Conservation (phyloP, 2,888 invertebrate species). For the Rhynchonema sp. region DNA sequence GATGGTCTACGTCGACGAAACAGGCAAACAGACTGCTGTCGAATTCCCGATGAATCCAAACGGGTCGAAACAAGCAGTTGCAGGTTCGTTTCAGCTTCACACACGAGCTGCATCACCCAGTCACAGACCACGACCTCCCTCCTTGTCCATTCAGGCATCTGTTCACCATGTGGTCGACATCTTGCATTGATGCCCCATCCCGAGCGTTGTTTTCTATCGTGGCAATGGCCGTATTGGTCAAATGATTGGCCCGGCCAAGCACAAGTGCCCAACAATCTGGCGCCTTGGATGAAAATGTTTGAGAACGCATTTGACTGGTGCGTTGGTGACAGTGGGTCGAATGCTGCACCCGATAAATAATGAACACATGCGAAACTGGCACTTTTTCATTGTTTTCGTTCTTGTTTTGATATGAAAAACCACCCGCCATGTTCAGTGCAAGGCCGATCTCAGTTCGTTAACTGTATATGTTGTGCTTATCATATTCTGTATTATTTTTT, state of each 20-base stretch:
- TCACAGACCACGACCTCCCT: too few relatives aligned
- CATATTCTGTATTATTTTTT: too few relatives aligned
- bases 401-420: too few relatives aligned
- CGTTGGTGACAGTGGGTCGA: background rate
- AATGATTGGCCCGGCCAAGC: slow-evolving; percentile 4
- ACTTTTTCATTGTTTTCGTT: too few relatives aligned
- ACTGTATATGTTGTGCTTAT: too few relatives aligned
- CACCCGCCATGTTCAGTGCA: too few relatives aligned
- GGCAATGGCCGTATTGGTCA: slow-evolving; percentile 57
- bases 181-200: slow-evolving; percentile 98
- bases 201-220: slow-evolving; percentile 56
- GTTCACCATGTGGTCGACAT: slow-evolving; percentile 72
- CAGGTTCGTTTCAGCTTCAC: too few relatives aligned
- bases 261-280: slow-evolving; percentile 21
- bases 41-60: slow-evolving; percentile 85
- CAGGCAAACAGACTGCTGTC: slow-evolving; percentile 48
- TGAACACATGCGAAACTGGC: too few relatives aligned
- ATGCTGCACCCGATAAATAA: too few relatives aligned
- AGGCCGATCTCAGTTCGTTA: too few relatives aligned
- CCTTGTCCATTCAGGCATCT: too few relatives aligned
- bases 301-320: slow-evolving; percentile 48
- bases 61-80: slow-evolving; percentile 34
- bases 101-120: too few relatives aligned
- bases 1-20: slow-evolving; percentile 65
- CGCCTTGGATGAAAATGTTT: slow-evolving; percentile 82